Base-by-base conservation (phyloP, 2,113 vertebrate genomes). In the Fukomys damarensis region DNA sequence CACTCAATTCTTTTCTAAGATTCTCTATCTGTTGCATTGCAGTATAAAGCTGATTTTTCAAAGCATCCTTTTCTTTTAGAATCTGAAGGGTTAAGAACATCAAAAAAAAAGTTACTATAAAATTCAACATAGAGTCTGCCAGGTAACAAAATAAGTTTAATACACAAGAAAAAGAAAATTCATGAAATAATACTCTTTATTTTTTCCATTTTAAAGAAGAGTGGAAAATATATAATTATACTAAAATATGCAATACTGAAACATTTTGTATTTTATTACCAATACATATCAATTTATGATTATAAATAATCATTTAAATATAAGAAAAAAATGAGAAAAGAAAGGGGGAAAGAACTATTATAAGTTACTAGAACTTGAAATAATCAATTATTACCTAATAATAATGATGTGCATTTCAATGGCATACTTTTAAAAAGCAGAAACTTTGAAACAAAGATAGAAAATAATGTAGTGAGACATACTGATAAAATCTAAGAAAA, bases 11-110 rank as follows among this genome's bases (percentile, higher is more conserved):
- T 97, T 99, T 99, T 63, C 96, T 98, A 93, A 99, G 98, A 7
- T 90, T 99, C 97, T 99, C 99, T 28, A 98, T 98, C 96, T 99
- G 99, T 96, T 99, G 99, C 94, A 99, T 94, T 32, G 99, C 98
- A 94, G 97, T 97, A 68, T 99, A 99, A 93, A 99, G 98, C 92
- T 99, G 99, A 96, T 89, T 98, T 97, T 98, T 99, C 77, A 99
- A 93, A 72, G 98, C 98, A 93, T 99, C 99, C 83, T 98, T 99
- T 98, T 99, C 99, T 98, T 98, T 99, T 38, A 98, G 89, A 72
- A 97, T 98, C 99, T 99, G 98, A 77, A 14, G 96, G 92, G 77
- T 95, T 49, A 94, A 86, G 11, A 95, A 97, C 58, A 97, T 61
- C 32, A 93, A 77, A 54, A 24, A 83, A 92, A 16, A 90, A 83